Conservation (phyloP, 2,888 invertebrate species). For the Philereme vetulata region DNA sequence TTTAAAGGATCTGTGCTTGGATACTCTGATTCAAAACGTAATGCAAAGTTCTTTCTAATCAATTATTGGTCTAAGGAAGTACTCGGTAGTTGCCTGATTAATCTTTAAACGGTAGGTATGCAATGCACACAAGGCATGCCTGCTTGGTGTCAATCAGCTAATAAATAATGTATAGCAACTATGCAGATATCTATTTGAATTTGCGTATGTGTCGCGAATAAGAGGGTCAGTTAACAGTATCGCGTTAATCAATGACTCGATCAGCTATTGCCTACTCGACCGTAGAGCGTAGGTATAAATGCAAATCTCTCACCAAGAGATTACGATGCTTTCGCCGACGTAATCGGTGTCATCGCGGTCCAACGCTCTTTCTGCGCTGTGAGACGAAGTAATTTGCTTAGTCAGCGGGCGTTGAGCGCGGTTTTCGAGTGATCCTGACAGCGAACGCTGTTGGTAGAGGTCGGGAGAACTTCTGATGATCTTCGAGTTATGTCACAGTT, state of each 20-base stretch:
- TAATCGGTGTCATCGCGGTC: constrained; percentile 45
- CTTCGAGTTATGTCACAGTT: constrained; percentile 65
- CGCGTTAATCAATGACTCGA: constrained; percentile 51
- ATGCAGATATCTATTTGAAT: constrained; percentile 43
- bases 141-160: constrained; percentile 28
- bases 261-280: constrained; percentile 50
- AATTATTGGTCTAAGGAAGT: background rate
- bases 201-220: constrained; percentile 47
- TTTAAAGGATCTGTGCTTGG: constrained; percentile 82
- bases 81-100: background rate
- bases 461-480: constrained; percentile 54
- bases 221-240: constrained; percentile 67
- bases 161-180: constrained; percentile 38
- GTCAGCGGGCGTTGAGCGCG: constrained; percentile 53
- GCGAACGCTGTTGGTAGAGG: constrained; percentile 55
- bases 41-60: background rate
- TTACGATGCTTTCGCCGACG: constrained; percentile 33
- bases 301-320: constrained; percentile 46
- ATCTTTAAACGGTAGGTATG: background rate
- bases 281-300: constrained; percentile 42
- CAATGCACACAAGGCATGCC: constrained; percentile 19
- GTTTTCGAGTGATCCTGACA: constrained; percentile 58
- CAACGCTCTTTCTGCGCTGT: constrained; percentile 48
- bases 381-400: constrained; percentile 41
- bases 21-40: constrained; percentile 83